phyloP scores from a whole-genome alignment of 30 jellyfish, hydroid and myxozoan genomes.

The Hydra vulgaris region DNA sequence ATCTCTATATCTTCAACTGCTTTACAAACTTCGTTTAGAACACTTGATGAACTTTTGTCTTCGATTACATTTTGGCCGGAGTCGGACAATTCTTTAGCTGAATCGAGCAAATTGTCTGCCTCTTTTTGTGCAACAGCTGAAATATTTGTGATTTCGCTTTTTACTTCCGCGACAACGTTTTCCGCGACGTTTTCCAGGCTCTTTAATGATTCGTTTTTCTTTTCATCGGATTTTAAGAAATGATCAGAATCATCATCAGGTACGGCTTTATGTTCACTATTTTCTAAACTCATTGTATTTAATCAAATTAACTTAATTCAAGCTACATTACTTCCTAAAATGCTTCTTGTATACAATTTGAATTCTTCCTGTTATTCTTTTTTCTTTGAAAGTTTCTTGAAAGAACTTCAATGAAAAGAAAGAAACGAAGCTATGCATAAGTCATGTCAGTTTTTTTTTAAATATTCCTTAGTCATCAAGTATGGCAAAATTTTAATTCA shows the following conservation, averaged over 20 bases:
- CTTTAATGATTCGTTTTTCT: background rate
- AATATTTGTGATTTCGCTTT: background rate
- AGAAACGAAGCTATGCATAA: background rate
- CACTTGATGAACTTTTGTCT: background rate
- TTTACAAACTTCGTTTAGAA: background rate
- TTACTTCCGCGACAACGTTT: background rate
- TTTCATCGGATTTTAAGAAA: background rate
- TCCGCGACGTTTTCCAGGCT: background rate
- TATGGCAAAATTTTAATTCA: background rate
- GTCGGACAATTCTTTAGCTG: background rate
- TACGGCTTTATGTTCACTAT: background rate
- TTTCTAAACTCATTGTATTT: background rate
- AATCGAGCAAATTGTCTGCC: background rate
- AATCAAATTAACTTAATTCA: background rate
- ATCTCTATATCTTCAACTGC: background rate
- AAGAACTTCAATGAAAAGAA: background rate
- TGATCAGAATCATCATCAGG: background rate
- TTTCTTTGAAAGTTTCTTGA: background rate
- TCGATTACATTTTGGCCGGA: too few relatives aligned
- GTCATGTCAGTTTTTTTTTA: background rate
- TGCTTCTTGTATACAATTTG: background rate
- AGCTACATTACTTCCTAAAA: background rate
- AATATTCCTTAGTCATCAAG: background rate
- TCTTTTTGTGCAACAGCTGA: background rate
- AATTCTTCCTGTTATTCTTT: background rate